Evolutionary conservation across 2,797 vertebrate species (phyloP).

Genomic region (Pristis pectinata): DNA sequence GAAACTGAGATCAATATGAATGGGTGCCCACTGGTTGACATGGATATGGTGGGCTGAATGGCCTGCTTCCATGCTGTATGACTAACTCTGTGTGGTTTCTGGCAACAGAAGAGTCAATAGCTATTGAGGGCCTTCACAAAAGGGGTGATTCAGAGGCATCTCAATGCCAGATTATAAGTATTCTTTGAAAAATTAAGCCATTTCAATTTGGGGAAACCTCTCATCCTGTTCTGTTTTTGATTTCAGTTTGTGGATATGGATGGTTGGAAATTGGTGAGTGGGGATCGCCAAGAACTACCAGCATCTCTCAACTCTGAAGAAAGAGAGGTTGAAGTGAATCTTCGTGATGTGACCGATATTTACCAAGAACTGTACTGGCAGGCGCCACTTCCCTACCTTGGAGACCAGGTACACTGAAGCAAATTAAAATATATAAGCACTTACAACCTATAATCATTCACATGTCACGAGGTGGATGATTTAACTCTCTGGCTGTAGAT

Average conservation of each 20-base stretch:
- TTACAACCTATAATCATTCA: background rate
- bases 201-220: background rate
- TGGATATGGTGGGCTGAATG: no score
- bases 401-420: constrained; percentile 70
- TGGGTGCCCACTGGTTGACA: no score
- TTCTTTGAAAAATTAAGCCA: background rate
- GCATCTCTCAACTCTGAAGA: constrained; percentile 53
- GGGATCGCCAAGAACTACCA: constrained; percentile 73
- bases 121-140: background rate
- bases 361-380: constrained; percentile 88
- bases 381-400: constrained; percentile 75
- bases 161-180: background rate
- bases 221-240: background rate
- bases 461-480: background rate
- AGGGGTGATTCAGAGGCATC: background rate
- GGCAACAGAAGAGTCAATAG: background rate
- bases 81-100: background rate
- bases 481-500: background rate
- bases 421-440: background rate
- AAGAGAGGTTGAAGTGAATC: constrained; percentile 69
- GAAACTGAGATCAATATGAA: no score
- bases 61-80: no score
- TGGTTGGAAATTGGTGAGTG: constrained; percentile 74
- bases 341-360: constrained; percentile 67
- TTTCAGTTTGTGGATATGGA: constrained; percentile 74